These are phyloP conservation scores for Psix sp. DNA, from an alignment of 1,140 invertebrate species.

Conservation along the genomic window DNA sequence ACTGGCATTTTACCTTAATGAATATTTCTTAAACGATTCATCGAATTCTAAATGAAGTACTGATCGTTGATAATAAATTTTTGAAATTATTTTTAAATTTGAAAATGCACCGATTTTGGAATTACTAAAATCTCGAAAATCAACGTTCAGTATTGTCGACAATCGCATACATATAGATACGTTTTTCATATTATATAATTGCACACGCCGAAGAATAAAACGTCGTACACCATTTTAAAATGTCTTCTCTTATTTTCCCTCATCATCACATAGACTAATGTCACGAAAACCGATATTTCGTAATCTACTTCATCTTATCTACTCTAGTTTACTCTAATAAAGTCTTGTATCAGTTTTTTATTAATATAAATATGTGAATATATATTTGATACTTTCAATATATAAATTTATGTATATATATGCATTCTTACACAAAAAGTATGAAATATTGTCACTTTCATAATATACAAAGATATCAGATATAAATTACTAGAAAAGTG, in stretches of 20 bases:
- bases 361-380: not conserved
- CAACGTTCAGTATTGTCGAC: constrained; percentile 2
- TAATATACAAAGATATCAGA: too few relatives aligned
- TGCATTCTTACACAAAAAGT: too few relatives aligned
- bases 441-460: too few relatives aligned
- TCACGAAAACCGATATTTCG: too few relatives aligned
- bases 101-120: too few relatives aligned
- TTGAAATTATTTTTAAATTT: too few relatives aligned
- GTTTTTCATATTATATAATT: constrained; percentile 37
- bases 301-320: too few relatives aligned
- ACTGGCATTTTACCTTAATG: too few relatives aligned
- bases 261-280: not conserved
- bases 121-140: constrained; percentile 1
- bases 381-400: too few relatives aligned
- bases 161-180: constrained; percentile 14
- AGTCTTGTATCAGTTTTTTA: not conserved
- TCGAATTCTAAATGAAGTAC: too few relatives aligned
- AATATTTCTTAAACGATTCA: too few relatives aligned
- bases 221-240: not conserved
- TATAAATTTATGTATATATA: too few relatives aligned
- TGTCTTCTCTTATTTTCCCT: not conserved
- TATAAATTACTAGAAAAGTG: not conserved
- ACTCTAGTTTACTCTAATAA: not conserved
- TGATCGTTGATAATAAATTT: not conserved
- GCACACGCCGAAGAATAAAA: constrained; percentile 11